Percentiles rank a stretch among this genome's conserved stretches.
Evolutionary conservation across 2,888 invertebrate species (phyloP).

Genomic region (Cephus sareptanus): DNA sequence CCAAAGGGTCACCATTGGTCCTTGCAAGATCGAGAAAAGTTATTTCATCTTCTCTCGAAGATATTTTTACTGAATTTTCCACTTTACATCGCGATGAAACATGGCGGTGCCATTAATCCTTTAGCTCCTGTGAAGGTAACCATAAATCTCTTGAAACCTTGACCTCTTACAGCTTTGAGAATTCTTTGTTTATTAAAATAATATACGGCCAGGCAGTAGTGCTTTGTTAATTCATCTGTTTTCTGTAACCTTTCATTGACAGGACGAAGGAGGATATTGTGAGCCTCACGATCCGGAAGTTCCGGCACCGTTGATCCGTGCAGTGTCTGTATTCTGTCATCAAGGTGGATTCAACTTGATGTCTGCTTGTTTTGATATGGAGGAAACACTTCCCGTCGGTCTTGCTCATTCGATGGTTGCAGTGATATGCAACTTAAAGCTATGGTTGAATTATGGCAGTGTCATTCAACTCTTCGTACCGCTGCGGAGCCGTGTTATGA

Average conservation of each 20-base stretch:
- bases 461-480: slow-evolving; percentile 91
- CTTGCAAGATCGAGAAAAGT: slow-evolving; percentile 86
- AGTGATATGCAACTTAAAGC: slow-evolving; percentile 90
- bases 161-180: neutral
- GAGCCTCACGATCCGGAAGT: slow-evolving; percentile 95
- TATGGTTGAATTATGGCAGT: slow-evolving; percentile 93
- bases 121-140: slow-evolving; percentile 60
- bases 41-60: slow-evolving; percentile 89
- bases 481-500: slow-evolving; percentile 84
- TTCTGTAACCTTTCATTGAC: slow-evolving; percentile 62
- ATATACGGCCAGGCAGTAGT: slow-evolving; percentile 47
- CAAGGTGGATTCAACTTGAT: slow-evolving; percentile 89
- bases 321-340: slow-evolving; percentile 94
- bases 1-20: slow-evolving; percentile 70
- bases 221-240: neutral
- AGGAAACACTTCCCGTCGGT: slow-evolving; percentile 83
- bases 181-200: neutral
- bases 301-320: slow-evolving; percentile 88
- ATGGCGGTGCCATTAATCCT: slow-evolving; percentile 72
- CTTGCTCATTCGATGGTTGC: slow-evolving; percentile 93
- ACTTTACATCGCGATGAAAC: slow-evolving; percentile 87
- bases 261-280: slow-evolving; percentile 89
- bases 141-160: slow-evolving; percentile 25
- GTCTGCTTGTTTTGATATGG: slow-evolving; percentile 85
- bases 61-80: slow-evolving; percentile 91